Evolutionary conservation across 1,140 invertebrate species (phyloP).

Genomic region (Drosophila saltans): DNA sequence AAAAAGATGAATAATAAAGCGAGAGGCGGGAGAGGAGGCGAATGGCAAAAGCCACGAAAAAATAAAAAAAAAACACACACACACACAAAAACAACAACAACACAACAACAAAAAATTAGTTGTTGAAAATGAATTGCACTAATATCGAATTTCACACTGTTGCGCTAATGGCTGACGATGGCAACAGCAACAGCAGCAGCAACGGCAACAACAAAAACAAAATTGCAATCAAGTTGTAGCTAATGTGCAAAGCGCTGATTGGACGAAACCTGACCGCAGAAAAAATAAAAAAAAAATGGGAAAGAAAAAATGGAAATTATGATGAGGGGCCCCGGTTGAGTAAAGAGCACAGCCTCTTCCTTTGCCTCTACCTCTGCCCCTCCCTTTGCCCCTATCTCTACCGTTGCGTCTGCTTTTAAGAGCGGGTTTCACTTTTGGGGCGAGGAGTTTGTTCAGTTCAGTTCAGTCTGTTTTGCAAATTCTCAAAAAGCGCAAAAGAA

Average conservation of each 20-base stretch:
- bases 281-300: conserved; percentile 1
- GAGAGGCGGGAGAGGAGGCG: background rate
- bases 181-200: conserved; percentile 42
- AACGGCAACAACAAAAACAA: conserved; percentile 28
- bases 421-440: conserved; percentile 74
- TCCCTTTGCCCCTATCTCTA: no score
- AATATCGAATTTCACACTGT: conserved; percentile 80
- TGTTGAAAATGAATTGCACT: conserved; percentile 82
- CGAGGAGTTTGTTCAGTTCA: conserved; percentile 53
- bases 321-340: conserved; percentile 75
- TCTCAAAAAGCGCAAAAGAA: conserved; percentile 25
- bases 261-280: conserved; percentile 77
- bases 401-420: background rate
- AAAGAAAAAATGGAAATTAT: conserved; percentile 70
- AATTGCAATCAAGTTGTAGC: conserved; percentile 75
- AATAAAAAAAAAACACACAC: conserved; percentile 42
- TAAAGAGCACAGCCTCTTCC: conserved; percentile 71
- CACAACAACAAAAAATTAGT: conserved; percentile 60
- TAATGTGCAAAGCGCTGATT: conserved; percentile 81
- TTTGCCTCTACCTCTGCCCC: background rate
- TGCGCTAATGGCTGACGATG: conserved; percentile 71
- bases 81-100: conserved; percentile 55
- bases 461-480: conserved; percentile 42
- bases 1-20: background rate
- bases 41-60: conserved; percentile 12